Conservation (phyloP, 1,140 invertebrate species). For the Drosophila chauvacae region DNA sequence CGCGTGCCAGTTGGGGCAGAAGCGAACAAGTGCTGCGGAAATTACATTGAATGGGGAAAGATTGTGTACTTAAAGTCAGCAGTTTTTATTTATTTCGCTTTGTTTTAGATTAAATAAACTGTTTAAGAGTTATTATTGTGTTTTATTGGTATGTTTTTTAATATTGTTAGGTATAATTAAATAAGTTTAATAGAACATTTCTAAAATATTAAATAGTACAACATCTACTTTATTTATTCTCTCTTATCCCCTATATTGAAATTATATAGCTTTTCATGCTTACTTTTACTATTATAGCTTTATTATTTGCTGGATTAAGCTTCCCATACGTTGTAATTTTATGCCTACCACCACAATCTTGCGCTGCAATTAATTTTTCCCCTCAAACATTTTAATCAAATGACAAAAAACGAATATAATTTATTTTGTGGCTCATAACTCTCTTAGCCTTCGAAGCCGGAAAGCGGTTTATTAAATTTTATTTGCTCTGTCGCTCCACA, state of each 20-base stretch:
- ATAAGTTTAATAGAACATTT: neutral
- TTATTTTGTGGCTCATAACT: conserved; percentile 72
- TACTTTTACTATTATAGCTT: neutral
- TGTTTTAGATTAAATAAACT: neutral
- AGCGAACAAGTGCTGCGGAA: conserved; percentile 20
- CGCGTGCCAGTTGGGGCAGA: conserved; percentile 42
- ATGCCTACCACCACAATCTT: conserved; percentile 1
- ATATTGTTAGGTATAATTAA: neutral
- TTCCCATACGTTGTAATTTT: neutral
- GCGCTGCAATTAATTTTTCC: conserved; percentile 58
- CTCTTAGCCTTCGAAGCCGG: conserved; percentile 31
- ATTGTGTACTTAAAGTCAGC: neutral
- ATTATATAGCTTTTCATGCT: neutral
- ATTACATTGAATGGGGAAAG: conserved; percentile 29
- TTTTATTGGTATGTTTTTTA: neutral
- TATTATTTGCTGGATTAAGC: neutral
- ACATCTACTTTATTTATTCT: neutral
- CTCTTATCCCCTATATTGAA: neutral
- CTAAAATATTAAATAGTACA: no score
- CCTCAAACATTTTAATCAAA: conserved; percentile 77
- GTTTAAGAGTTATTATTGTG: neutral
- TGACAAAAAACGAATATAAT: conserved; percentile 71
- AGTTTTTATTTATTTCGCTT: neutral
- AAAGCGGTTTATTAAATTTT: conserved; percentile 67
- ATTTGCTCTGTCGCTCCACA: conserved; percentile 52